Evolutionary conservation across 2,888 invertebrate genomes (phyloP), one percentile per base, ranked within the genome.

Genomic region (Acrobasis suavella): DNA sequence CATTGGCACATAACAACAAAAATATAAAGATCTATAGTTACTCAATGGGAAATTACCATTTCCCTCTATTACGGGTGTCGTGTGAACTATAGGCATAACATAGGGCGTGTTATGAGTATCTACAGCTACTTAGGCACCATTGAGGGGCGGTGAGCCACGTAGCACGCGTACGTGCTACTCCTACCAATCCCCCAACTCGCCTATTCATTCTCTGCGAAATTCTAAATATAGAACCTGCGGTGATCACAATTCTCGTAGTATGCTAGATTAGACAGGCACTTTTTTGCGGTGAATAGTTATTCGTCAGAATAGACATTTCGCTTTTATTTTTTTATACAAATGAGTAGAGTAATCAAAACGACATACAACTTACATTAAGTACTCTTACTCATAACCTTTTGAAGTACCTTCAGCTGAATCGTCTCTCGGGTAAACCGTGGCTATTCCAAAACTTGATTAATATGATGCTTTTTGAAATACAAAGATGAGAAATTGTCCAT

Each of bases 181-280:
- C 74, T 84, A 77, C 78, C 72, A 83, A 85, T 78, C 69, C 59
- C 62, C 67, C 64, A 70, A 65, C 67, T 66, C 69, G 69, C 72
- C 72, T 81, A 80, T 81, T 81, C 81, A 81, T 81, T 75, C 75
- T 71, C 69, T 67, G 70, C 72, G 75, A 80, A 82, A 75, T 80
- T 79, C 79, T 82, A 82, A 84, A 82, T 77, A 82, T 81, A 85
- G 75, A 56, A 42, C n/a, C 12, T 42, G 42, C 42, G 16, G 6
- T 22, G 56, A 42, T 39, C 17, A 9, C 9, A 22, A 8, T 56
- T 42, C 42, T 15, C 5, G 15, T 37, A 15, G 9, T 15, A 22
- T n/a, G 22, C 56, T 56, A 22, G 56, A 42, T 56, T 32, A 10
- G 37, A 8, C 2, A 8, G 2, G 32, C 32, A 32, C 5, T n/a